Evolutionary conservation across 2,113 vertebrate genomes (phyloP), one percentile per base, ranked within the genome.

Genomic region (Clarias gariepinus): DNA sequence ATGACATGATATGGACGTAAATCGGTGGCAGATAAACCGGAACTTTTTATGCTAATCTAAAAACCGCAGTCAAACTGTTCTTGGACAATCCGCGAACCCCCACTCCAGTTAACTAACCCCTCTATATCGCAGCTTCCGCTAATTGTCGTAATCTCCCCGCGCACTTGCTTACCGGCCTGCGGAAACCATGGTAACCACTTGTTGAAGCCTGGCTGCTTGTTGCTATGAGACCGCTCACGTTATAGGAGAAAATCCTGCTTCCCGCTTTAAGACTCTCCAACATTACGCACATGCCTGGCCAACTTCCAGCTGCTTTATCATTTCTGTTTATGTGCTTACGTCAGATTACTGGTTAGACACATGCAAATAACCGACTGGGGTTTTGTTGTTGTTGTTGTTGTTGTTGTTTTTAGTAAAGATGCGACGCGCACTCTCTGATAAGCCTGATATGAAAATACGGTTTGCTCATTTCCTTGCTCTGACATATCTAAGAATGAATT

Each of bases 141-240:
- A 83, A 88, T 86, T 83, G 81, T 87, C 63, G 16, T 84, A 36
- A 87, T 91, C 85, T 90, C 86, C 57, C 82, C 86, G 84, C 89
- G 87, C 88, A 85, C 88, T 90, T 89, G 85, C 89, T 89, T 88
- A 85, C 88, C 89, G 79, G 71, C 81, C 85, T 83, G 63, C 63
- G 30, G 81, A 79, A 89, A 91, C 94, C 94, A 94, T 94, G 93
- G 93, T 88, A 93, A 95, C 94, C 92, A 91, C 94, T 95, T 94
- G 93, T 94, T 94, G 91, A 95, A 93, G 95, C 94, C 92, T 94
- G 92, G 89, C 91, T 94, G 94, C 91, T 90, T 85, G 94, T 95
- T 95, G 94, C 95, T 93, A 94, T 91, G 95, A 87, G 92, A 95
- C 91, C 87, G 86, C 91, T 91, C 92, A 92, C 93, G 93, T 89